Conservation (phyloP, 1,140 invertebrate genomes). For the Bilobella aurantiaca region DNA sequence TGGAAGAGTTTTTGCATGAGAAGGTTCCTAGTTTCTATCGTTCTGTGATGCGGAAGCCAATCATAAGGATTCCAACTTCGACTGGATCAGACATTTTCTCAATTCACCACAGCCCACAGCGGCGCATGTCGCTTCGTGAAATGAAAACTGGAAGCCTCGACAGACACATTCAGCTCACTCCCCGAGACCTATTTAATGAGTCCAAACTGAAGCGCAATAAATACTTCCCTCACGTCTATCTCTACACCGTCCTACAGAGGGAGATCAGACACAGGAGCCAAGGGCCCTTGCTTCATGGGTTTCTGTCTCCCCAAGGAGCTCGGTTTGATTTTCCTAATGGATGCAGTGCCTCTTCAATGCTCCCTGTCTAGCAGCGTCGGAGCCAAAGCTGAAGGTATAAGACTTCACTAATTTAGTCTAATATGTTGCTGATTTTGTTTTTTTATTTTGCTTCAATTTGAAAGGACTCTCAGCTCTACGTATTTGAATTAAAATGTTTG, state of each 20-base stretch:
- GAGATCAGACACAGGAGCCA: conserved; percentile 20
- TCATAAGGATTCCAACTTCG: conserved; percentile 25
- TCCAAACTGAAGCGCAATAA: conserved; percentile 28
- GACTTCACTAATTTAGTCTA: too few relatives aligned
- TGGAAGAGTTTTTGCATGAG: background rate
- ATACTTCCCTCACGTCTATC: conserved; percentile 31
- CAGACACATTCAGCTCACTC: conserved; percentile 21
- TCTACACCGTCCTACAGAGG: conserved; percentile 28
- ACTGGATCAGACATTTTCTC: conserved; percentile 28
- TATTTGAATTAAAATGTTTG: too few relatives aligned
- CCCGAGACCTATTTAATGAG: conserved; percentile 29
- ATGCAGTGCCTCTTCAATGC: background rate
- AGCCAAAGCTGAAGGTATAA: background rate
- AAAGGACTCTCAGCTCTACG: background rate
- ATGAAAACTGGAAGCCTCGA: conserved; percentile 27
- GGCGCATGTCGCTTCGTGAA: conserved; percentile 9
- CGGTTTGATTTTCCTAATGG: conserved; percentile 53
- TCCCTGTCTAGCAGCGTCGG: background rate
- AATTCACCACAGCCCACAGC: background rate
- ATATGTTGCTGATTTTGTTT: too few relatives aligned
- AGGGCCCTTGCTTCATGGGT: conserved; percentile 54
- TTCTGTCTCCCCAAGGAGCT: conserved; percentile 63
- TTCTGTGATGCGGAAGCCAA: conserved; percentile 28
- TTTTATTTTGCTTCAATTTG: too few relatives aligned
- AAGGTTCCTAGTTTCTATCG: conserved; percentile 21